phyloP scores from a whole-genome alignment of 1,140 invertebrate genomes.

The Drosophila truncata region DNA sequence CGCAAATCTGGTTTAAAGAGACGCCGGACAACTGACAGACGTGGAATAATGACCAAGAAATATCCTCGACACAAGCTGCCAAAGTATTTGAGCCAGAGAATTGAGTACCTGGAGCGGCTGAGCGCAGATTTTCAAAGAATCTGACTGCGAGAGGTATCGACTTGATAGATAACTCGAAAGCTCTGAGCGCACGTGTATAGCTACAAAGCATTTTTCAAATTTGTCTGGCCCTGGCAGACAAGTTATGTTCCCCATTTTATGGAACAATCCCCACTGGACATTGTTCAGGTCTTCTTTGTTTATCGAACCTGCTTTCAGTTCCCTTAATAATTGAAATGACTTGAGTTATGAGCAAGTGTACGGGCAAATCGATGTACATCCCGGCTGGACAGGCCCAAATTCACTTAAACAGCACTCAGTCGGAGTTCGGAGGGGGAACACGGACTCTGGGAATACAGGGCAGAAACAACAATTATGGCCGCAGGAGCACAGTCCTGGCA shows the following conservation, averaged over 20 bases:
- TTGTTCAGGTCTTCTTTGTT: conserved; percentile 26
- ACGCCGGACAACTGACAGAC: conserved; percentile 8
- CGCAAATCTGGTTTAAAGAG: conserved; percentile 12
- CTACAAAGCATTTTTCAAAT: conserved; percentile 23
- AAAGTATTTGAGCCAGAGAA: conserved; percentile 22
- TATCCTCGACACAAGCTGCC: conserved; percentile 8
- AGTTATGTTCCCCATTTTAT: conserved; percentile 26
- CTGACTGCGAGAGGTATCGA: not conserved
- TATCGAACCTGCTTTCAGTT: conserved; percentile 34
- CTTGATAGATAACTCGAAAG: conserved; percentile 8
- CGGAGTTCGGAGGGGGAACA: conserved; percentile 10
- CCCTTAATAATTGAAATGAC: conserved; percentile 72
- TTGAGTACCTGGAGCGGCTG: conserved; percentile 15
- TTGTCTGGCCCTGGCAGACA: conserved; percentile 40
- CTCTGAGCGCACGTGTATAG: not conserved
- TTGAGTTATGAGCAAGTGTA: conserved; percentile 58
- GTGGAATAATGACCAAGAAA: conserved; percentile 12
- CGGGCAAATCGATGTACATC: conserved; percentile 7
- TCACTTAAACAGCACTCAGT: conserved; percentile 55
- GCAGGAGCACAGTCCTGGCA: conserved; percentile 31
- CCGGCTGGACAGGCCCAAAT: conserved; percentile 32
- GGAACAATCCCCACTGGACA: conserved; percentile 24
- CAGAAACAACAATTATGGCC: conserved; percentile 64
- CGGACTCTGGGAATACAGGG: conserved; percentile 21
- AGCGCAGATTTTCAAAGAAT: conserved; percentile 14